phyloP scores from a whole-genome alignment of 2,888 invertebrate species.

The Drosophila anomelani region DNA sequence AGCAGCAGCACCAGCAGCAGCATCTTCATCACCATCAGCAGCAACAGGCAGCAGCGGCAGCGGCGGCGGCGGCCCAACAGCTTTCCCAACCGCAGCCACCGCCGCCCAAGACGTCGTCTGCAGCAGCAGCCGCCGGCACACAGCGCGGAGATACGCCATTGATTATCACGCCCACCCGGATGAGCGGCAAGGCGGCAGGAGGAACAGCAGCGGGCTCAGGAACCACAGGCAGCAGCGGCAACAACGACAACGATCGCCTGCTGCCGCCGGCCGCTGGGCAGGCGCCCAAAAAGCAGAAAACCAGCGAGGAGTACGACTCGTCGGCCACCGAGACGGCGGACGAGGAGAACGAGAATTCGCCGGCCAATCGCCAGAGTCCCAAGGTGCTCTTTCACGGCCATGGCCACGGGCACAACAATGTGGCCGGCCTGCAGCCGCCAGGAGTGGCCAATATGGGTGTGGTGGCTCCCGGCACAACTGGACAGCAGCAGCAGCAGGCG shows the following conservation, averaged over 20 bases:
- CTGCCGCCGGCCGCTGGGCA: slow-evolving; percentile 84
- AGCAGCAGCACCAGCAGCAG: slow-evolving; percentile 47
- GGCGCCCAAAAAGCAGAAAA: slow-evolving; percentile 84
- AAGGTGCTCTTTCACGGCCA: slow-evolving; percentile 82
- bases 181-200: slow-evolving; percentile 48
- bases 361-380: slow-evolving; percentile 86
- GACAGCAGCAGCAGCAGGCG: slow-evolving; percentile 15
- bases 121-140: not conserved
- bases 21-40: slow-evolving; percentile 53
- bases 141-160: slow-evolving; percentile 49
- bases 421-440: slow-evolving; percentile 68
- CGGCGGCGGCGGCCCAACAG: slow-evolving; percentile 21
- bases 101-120: slow-evolving; percentile 25
- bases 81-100: slow-evolving; percentile 47
- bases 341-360: slow-evolving; percentile 89
- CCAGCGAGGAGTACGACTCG: slow-evolving; percentile 89
- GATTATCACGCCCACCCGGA: slow-evolving; percentile 66
- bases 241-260: slow-evolving; percentile 80
- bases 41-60: slow-evolving; percentile 26
- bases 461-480: not conserved
- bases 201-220: not conserved
- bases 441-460: slow-evolving; percentile 26
- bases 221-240: not conserved
- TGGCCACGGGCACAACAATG: slow-evolving; percentile 45
- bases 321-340: slow-evolving; percentile 95